Evolutionary conservation across 2,888 invertebrate species (phyloP).

Genomic region (Oxyteleia sp.): DNA sequence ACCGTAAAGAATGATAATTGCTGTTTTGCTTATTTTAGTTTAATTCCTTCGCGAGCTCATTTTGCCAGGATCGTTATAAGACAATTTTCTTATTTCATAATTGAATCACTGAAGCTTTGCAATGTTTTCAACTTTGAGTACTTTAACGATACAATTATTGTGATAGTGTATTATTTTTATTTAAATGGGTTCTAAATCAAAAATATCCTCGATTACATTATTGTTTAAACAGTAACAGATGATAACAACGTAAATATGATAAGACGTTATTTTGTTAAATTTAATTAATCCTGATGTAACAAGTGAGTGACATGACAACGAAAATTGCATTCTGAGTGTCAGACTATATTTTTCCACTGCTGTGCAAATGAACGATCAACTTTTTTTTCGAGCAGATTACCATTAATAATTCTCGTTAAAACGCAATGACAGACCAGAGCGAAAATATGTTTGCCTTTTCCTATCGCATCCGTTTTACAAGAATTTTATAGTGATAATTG

Average conservation of each 20-base stretch:
- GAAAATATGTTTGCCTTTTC: slow-evolving; percentile 26
- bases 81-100: no score
- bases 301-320: slow-evolving; percentile 43
- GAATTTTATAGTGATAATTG: slow-evolving; percentile 18
- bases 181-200: no score
- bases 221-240: no score
- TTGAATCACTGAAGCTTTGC: no score
- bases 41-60: no score
- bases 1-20: no score
- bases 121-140: no score
- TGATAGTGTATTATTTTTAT: no score
- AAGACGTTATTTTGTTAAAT: slow-evolving; percentile 27
- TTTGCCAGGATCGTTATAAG: no score
- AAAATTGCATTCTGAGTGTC: slow-evolving; percentile 49
- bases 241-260: slow-evolving; percentile 23
- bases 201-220: no score
- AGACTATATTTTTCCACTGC: slow-evolving; percentile 37
- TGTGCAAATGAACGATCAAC: slow-evolving; percentile 21
- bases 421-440: slow-evolving; percentile 31
- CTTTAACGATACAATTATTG: no score
- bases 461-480: slow-evolving; percentile 16
- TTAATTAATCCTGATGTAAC: slow-evolving; percentile 45
- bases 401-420: slow-evolving; percentile 37
- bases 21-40: no score
- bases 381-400: slow-evolving; percentile 30